Evolutionary conservation across 2,797 vertebrate species (phyloP), one percentile per base, ranked within the genome.

Genomic region (Otolemur crassicaudatus): DNA sequence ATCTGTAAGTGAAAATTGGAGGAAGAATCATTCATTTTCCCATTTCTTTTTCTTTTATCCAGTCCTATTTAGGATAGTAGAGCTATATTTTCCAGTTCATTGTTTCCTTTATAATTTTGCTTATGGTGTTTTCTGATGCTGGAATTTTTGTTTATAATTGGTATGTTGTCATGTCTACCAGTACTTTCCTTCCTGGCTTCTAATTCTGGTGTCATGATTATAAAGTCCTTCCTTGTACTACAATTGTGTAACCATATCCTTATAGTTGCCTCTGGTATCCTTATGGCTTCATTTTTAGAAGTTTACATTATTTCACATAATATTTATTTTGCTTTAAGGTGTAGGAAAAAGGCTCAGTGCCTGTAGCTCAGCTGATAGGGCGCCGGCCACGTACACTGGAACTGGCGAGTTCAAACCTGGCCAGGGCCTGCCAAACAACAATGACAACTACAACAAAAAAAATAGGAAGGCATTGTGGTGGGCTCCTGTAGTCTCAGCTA

Each of bases 221-320:
- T 16, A 65, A 72, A 96, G 70, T 86, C 12, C 40, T 90, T 90
- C 43, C 13, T 87, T 91, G 2, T 73, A 60, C 7, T 93, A 56
- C 13, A 69, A 10, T 89, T 87, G 70, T 73, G 29, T 65, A 70
- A 96, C 75, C 25, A 90, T 72, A 63, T 0, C 17, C 46, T 22
- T 69, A 29, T 56, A 56, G 72, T 70, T 80, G 31, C 23, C n/a
- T 95, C 29, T 91, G 63, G 22, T 84, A 70, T 80, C 5, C 5
- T 73, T 87, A 73, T 88, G 56, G 20, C 25, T 72, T 95, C 19
- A 95, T 60, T 94, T 95, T 84, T 89, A 19, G 10, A 94, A 65
- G 25, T 84, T 91, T 5, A 80, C 83, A 70, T 79, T 93, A 84
- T 81, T 87, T 75, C 8, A 80, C 2, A 7, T 83, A 43, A 12